These are phyloP conservation scores for Archegozetes longisetosus DNA, from an alignment of 1,140 invertebrate species.

Conservation along the genomic window DNA sequence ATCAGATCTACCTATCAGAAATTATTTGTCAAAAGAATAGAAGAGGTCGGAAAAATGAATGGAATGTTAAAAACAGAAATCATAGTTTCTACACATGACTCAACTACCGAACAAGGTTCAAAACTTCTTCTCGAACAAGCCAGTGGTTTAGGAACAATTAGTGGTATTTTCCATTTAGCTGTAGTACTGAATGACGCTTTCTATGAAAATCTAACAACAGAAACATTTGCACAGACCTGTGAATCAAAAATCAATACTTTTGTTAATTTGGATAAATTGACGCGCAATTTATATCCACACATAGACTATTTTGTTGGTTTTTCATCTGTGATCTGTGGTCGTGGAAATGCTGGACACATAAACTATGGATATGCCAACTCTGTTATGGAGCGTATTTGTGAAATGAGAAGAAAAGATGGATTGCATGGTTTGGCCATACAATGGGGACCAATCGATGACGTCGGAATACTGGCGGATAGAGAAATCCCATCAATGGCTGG, in stretches of 20 bases:
- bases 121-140: slow-evolving; percentile 50
- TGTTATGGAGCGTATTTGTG: slow-evolving; percentile 68
- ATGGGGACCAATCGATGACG: slow-evolving; percentile 94
- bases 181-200: slow-evolving; percentile 64
- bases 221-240: slow-evolving; percentile 51
- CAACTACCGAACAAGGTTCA: slow-evolving; percentile 46
- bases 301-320: slow-evolving; percentile 86
- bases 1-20: slow-evolving; percentile 57
- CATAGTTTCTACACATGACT: slow-evolving; percentile 47
- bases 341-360: slow-evolving; percentile 80
- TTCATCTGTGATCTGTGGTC: slow-evolving; percentile 80
- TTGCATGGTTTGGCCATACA: slow-evolving; percentile 66
- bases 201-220: slow-evolving; percentile 65
- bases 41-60: slow-evolving; percentile 41
- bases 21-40: slow-evolving; percentile 33
- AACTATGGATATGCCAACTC: slow-evolving; percentile 94
- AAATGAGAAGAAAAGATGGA: slow-evolving; percentile 39
- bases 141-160: slow-evolving; percentile 50
- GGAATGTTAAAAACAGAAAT: slow-evolving; percentile 38
- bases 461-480: slow-evolving; percentile 79
- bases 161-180: slow-evolving; percentile 86
- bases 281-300: slow-evolving; percentile 50
- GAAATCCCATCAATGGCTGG: slow-evolving; percentile 66
- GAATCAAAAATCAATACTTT: slow-evolving; percentile 45
- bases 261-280: slow-evolving; percentile 52